phyloP scores from a whole-genome alignment of 1,140 invertebrate genomes.

The Atta colombica region DNA sequence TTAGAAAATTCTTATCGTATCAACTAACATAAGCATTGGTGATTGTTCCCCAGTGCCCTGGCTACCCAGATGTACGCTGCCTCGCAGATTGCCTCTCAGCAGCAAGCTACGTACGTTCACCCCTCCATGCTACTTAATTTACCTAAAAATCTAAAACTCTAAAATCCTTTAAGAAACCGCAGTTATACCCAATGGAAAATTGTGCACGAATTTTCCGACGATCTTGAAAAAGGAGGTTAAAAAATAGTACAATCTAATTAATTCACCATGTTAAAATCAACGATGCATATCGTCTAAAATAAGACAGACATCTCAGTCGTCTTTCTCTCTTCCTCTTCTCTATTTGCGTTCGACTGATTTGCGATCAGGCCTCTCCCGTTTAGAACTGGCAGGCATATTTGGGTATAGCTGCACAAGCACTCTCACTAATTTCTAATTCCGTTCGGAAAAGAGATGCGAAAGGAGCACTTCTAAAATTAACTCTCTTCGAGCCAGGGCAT shows the following conservation, averaged over 20 bases:
- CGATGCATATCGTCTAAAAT: conserved; percentile 13
- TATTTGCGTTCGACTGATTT: conserved; percentile 43
- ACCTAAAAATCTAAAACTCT: conserved; percentile 80
- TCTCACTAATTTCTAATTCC: conserved; percentile 81
- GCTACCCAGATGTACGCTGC: conserved; percentile 97
- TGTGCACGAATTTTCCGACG: conserved; percentile 31
- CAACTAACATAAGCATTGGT: conserved; percentile 87
- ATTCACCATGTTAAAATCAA: conserved; percentile 2
- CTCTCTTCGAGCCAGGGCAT: conserved; percentile 92
- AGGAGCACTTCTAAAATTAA: conserved; percentile 85
- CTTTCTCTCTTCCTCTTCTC: conserved; percentile 25
- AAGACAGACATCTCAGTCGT: conserved; percentile 18
- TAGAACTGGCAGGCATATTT: conserved; percentile 74
- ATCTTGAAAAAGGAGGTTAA: conserved; percentile 19
- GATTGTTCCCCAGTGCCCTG: conserved; percentile 95
- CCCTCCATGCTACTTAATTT: conserved; percentile 85
- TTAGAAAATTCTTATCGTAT: conserved; percentile 78
- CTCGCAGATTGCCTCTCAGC: conserved; percentile 95
- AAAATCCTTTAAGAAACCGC: conserved; percentile 77
- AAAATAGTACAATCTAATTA: neutral
- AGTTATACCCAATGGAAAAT: conserved; percentile 82
- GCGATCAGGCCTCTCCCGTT: conserved; percentile 16
- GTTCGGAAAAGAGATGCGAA: conserved; percentile 81
- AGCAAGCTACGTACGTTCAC: conserved; percentile 95
- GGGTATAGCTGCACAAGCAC: conserved; percentile 84